These are phyloP conservation scores for Scatophagus argus DNA, from an alignment of 2,113 vertebrate species.

Conservation along the genomic window DNA sequence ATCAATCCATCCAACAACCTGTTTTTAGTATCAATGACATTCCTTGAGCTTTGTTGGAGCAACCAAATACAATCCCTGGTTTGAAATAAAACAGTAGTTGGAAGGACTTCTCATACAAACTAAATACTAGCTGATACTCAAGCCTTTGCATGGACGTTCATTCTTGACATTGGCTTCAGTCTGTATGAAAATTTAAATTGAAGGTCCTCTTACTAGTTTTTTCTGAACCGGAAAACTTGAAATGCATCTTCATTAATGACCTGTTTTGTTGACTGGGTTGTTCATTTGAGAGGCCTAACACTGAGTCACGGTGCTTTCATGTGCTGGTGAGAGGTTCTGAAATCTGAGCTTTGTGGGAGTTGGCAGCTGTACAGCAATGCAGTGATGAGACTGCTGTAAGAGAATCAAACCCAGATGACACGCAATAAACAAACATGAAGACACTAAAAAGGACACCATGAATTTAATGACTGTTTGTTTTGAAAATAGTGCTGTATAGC, in stretches of 20 bases:
- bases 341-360: conserved; percentile 45
- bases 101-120: too few relatives aligned
- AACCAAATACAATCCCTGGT: too few relatives aligned
- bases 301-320: conserved; percentile 18
- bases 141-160: neutral
- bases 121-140: too few relatives aligned
- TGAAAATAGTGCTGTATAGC: neutral
- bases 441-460: neutral
- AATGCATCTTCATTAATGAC: neutral
- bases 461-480: neutral
- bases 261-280: neutral
- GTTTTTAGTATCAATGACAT: too few relatives aligned
- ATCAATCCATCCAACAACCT: too few relatives aligned
- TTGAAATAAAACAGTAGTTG: too few relatives aligned
- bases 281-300: neutral
- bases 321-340: conserved; percentile 20
- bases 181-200: neutral
- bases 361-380: conserved; percentile 18
- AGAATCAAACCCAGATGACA: conserved; percentile 46
- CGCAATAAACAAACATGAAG: conserved; percentile 22
- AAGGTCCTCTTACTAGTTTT: neutral
- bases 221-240: neutral
- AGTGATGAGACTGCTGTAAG: conserved; percentile 16
- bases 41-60: too few relatives aligned
- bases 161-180: neutral